Percentiles rank a stretch among this genome's conserved stretches.
These are phyloP conservation scores for Stegophylla sp. DNA, from an alignment of 2,888 invertebrate species.

Conservation along the genomic window DNA sequence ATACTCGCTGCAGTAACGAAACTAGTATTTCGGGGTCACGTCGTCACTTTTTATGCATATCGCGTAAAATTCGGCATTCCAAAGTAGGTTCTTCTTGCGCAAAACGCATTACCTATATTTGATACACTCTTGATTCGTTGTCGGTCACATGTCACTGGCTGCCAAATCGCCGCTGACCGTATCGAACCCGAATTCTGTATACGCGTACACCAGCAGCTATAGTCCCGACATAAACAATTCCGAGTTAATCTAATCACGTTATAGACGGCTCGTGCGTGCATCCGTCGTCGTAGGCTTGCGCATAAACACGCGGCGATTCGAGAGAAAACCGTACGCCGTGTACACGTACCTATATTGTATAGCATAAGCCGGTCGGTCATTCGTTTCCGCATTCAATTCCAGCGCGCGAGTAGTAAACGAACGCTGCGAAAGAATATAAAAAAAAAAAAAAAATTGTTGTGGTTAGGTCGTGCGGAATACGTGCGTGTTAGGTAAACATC, in stretches of 20 bases:
- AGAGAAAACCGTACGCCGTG: background rate
- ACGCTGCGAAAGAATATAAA: background rate
- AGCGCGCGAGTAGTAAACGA: background rate
- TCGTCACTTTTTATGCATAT: background rate
- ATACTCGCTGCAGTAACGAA: background rate
- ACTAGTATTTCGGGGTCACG: background rate
- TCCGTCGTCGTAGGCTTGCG: slow-evolving; percentile 16
- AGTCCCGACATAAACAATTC: slow-evolving; percentile 8
- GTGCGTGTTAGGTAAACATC: background rate
- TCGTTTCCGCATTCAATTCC: background rate
- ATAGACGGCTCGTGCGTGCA: slow-evolving; percentile 46
- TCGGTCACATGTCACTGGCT: slow-evolving; percentile 46
- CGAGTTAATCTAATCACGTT: slow-evolving; percentile 27
- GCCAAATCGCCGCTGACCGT: slow-evolving; percentile 38
- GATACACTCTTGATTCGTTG: slow-evolving; percentile 28
- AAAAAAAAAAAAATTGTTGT: background rate
- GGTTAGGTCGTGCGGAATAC: background rate
- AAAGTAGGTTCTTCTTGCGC: slow-evolving; percentile 28
- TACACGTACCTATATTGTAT: background rate
- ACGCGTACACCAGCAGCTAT: background rate
- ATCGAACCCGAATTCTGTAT: slow-evolving; percentile 23
- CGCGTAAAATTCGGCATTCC: background rate
- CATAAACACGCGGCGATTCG: background rate
- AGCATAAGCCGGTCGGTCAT: background rate
- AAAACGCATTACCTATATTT: too few species aligned